Base-by-base conservation (phyloP, 2,797 vertebrate genomes). In the Nasua narica region DNA sequence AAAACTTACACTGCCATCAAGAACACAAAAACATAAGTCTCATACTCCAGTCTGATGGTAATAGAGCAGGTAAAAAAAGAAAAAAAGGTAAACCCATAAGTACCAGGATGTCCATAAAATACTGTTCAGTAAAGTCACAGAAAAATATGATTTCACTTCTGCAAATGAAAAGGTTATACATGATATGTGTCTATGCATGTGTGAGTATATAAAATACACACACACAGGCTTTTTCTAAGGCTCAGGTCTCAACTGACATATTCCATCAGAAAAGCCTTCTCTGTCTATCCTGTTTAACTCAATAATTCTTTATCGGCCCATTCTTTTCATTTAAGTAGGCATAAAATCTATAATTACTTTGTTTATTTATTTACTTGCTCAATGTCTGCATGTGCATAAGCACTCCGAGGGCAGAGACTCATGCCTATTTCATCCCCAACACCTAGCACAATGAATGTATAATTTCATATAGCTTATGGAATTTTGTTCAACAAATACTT, bases 401-500 rank as follows among this genome's bases (percentile, higher is more conserved):
- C 21, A 56, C 25, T 40, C 35, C 1, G 2, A 95, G 7, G n/a
- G n/a, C 67, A 70, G 23, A 79, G 35, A 72, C 85, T 25, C 46
- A 70, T 9, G 13, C 87, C n/a, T 86, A 40, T 52, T 88, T 72
- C 32, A 89, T 56, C 19, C n/a, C 48, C 6, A 78, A 50, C 46
- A 60, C 11, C 32, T 27, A 62, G 72, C 14, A 78, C 29, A 83
- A 90, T 23, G 14, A 56, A 48, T 19, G 27, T 1, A 85, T 5
- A 87, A 81, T 25, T 87, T 62, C 82, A 50, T 52, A 83, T 19
- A 25, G 43, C n/a, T 90, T 18, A 54, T 0, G 88, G 32, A 76
- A 95, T 54, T 96, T 62, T 88, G n/a, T 43, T 76, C 43, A 93
- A 94, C 58, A 82, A 72, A 72, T 67, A 93, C 62, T 90, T 87